Evolutionary conservation across 2,888 invertebrate genomes (phyloP).

Genomic region (Brachyopa scutellaris): DNA sequence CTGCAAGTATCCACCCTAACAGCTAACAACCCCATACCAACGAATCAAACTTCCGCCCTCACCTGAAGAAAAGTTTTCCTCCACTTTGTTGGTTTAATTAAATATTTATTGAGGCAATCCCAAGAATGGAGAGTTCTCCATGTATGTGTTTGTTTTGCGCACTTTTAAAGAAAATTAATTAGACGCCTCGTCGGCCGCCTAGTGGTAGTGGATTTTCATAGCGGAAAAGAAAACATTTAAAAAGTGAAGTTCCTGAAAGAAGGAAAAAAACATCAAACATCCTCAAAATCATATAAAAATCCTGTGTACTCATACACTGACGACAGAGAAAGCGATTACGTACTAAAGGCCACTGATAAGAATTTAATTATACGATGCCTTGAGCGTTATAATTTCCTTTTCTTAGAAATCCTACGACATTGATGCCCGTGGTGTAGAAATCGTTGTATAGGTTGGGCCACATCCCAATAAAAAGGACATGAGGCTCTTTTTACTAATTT

Average conservation of each 20-base stretch:
- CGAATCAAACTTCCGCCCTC: neutral
- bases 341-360: neutral
- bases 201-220: neutral
- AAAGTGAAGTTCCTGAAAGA: neutral
- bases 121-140: neutral
- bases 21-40: neutral
- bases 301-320: neutral
- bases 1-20: neutral
- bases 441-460: neutral
- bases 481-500: neutral
- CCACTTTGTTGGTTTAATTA: slow-evolving; percentile 36
- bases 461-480: neutral
- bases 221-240: neutral
- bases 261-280: slow-evolving; percentile 2
- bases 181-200: neutral
- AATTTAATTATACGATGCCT: slow-evolving; percentile 31
- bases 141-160: neutral
- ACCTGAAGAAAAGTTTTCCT: neutral
- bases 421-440: neutral
- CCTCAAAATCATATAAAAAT: neutral
- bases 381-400: slow-evolving; percentile 26
- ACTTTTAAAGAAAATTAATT: slow-evolving; percentile 24
- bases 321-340: neutral
- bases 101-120: slow-evolving; percentile 45
- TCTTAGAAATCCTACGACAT: slow-evolving; percentile 1